phyloP scores from a whole-genome alignment of 1,140 invertebrate genomes.

The Drosophila setifemur region DNA sequence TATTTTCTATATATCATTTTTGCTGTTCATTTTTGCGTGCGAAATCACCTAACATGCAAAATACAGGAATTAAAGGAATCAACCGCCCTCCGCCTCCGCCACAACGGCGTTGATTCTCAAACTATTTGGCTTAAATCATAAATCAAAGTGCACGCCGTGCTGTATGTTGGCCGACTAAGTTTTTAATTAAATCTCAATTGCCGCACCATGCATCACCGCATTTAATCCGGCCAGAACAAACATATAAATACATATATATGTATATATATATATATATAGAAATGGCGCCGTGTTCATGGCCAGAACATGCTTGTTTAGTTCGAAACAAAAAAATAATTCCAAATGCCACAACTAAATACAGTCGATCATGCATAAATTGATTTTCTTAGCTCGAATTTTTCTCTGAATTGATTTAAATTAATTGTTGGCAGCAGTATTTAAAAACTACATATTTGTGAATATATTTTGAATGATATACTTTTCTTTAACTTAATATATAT shows the following conservation, averaged over 20 bases:
- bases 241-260: too few relatives aligned
- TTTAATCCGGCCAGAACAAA: constrained; percentile 37
- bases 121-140: constrained; percentile 47
- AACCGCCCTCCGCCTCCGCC: not conserved
- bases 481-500: too few relatives aligned
- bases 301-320: not conserved
- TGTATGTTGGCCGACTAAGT: constrained; percentile 32
- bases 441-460: too few relatives aligned
- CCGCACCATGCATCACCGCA: constrained; percentile 37
- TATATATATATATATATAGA: constrained; percentile 8
- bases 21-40: constrained; percentile 22
- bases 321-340: not conserved
- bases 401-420: too few relatives aligned
- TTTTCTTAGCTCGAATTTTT: too few relatives aligned
- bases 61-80: constrained; percentile 26
- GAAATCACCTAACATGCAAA: constrained; percentile 64
- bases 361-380: too few relatives aligned
- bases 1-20: constrained; percentile 62
- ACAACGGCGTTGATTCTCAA: not conserved
- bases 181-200: constrained; percentile 48
- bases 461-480: too few relatives aligned
- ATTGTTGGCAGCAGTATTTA: too few relatives aligned
- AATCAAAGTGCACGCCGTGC: constrained; percentile 27
- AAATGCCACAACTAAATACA: not conserved
- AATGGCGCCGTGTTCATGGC: not conserved